phyloP scores from a whole-genome alignment of 2,888 invertebrate species.

The Heliconius sara region DNA sequence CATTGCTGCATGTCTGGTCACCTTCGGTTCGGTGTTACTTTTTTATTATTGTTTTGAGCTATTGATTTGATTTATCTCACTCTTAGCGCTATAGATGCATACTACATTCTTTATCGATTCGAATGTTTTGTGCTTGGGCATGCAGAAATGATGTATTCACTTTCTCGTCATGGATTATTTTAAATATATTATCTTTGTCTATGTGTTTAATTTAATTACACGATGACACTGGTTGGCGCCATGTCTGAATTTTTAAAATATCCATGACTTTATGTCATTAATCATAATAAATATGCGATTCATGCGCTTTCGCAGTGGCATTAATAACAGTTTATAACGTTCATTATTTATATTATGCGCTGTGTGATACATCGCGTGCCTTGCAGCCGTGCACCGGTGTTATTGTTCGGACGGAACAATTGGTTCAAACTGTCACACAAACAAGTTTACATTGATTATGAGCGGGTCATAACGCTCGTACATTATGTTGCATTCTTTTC shows the following conservation, averaged over 20 bases:
- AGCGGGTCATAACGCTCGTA: constrained; percentile 14
- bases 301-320: constrained; percentile 75
- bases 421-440: constrained; percentile 48
- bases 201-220: constrained; percentile 4
- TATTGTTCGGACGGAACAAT: constrained; percentile 46
- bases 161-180: constrained; percentile 63
- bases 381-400: constrained; percentile 57
- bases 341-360: constrained; percentile 48
- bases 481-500: background rate
- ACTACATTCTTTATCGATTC: constrained; percentile 66
- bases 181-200: constrained; percentile 47
- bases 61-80: constrained; percentile 63
- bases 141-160: constrained; percentile 80
- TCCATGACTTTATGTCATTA: constrained; percentile 66
- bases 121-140: constrained; percentile 81
- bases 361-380: constrained; percentile 60
- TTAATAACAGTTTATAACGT: constrained; percentile 69
- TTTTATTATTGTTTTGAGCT: constrained; percentile 58
- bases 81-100: constrained; percentile 69
- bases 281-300: constrained; percentile 73
- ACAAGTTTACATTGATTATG: constrained; percentile 43
- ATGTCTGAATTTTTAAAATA: constrained; percentile 54
- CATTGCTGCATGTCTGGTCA: constrained; percentile 84
- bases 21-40: constrained; percentile 66
- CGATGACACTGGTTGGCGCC: constrained; percentile 14